phyloP scores from a whole-genome alignment of 2,113 vertebrate species.

The Promerops cafer region DNA sequence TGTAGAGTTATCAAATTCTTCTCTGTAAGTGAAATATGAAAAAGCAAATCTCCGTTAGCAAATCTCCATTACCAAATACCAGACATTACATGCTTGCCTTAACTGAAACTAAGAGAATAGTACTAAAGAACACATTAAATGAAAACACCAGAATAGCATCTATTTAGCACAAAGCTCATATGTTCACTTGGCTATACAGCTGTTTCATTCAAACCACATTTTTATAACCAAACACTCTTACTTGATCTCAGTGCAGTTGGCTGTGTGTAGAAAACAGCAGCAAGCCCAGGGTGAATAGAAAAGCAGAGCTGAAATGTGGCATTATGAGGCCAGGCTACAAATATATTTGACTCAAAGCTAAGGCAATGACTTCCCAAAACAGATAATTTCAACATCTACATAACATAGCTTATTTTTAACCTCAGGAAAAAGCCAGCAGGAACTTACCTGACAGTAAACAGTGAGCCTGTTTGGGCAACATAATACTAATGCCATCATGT shows the following conservation, averaged over 20 bases:
- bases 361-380: not conserved
- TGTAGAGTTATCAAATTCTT: not conserved
- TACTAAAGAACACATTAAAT: not conserved
- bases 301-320: not conserved
- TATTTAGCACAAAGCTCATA: not conserved
- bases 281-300: not conserved
- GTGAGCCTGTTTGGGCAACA: constrained; percentile 50
- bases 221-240: constrained; percentile 23
- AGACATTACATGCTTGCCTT: not conserved
- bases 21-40: not conserved
- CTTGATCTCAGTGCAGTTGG: constrained; percentile 32
- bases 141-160: not conserved
- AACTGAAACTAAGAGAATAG: not conserved
- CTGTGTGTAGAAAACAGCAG: not conserved
- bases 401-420: not conserved
- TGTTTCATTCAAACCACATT: not conserved
- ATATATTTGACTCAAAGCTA: constrained; percentile 18
- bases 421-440: constrained; percentile 16
- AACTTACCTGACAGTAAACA: constrained; percentile 23
- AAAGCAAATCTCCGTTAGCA: not conserved
- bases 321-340: not conserved
- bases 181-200: not conserved
- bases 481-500: constrained; percentile 31
- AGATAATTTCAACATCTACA: not conserved
- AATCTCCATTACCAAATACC: not conserved